Conservation (phyloP, 1,140 invertebrate species). For the Pseudomyrmex concolor region DNA sequence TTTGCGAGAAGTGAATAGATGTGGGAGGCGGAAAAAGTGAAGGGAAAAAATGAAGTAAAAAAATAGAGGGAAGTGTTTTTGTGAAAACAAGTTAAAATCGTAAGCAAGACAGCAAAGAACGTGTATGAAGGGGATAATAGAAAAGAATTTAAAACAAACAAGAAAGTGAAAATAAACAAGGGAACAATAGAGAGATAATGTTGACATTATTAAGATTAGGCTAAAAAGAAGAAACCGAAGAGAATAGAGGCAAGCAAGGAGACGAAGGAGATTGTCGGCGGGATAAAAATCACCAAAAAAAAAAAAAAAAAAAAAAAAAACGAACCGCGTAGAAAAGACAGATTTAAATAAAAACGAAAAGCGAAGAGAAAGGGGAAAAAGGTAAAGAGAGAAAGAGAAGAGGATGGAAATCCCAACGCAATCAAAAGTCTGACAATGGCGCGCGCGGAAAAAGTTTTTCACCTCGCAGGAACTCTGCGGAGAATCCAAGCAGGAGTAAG, state of each 20-base stretch:
- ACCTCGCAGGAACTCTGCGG: constrained; percentile 8
- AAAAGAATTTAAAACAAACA: not conserved
- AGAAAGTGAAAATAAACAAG: not conserved
- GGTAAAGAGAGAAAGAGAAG: constrained; percentile 4
- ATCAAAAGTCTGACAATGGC: constrained; percentile 55
- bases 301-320: constrained; percentile 31
- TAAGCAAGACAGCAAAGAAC: not conserved
- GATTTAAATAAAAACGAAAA: constrained; percentile 41
- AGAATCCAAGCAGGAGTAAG: constrained; percentile 24
- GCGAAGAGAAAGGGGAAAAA: not conserved
- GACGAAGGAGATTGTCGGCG: not conserved
- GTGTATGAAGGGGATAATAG: not conserved
- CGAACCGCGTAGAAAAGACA: not conserved
- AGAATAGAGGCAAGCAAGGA: not conserved
- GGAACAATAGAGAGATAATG: not conserved
- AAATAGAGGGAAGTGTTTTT: too few species aligned
- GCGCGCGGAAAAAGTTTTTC: constrained; percentile 52
- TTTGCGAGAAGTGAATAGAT: constrained; percentile 1
- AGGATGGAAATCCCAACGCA: constrained; percentile 49
- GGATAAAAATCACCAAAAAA: not conserved
- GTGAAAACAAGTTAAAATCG: too few species aligned
- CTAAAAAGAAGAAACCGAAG: not conserved
- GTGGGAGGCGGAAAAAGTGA: not conserved
- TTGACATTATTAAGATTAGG: constrained; percentile 26
- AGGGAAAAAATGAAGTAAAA: too few species aligned